Evolutionary conservation across 1,140 invertebrate genomes (phyloP), one percentile per base, ranked within the genome.

Genomic region (Bombyx mandarina): DNA sequence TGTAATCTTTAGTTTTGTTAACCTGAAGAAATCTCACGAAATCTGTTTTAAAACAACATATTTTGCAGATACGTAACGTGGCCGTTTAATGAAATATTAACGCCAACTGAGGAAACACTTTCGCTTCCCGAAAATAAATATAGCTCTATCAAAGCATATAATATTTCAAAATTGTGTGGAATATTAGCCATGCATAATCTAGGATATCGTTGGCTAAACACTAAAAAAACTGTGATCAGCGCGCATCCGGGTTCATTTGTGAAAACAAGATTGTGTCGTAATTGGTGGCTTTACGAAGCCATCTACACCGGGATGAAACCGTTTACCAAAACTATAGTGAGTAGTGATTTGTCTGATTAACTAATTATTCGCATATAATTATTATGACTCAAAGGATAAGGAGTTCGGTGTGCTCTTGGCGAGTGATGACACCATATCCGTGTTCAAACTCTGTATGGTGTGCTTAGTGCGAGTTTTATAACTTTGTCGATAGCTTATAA

Each of bases 221-320:
- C 90, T 45, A 91, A 91, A 1, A 91, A 97, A 22, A 90, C 89
- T 10, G 91, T 94, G 12, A 94, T 96, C 80, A 91, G 93, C 48
- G 86, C 97, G 22, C 97, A 98, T 88, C 97, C 97, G 8, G 97
- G 97, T n/a, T 98, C 98, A 72, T 91, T 98, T 89, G 92, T 98
- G 7, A 93, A 90, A 60, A 93, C 94, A 3, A 88, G 90, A 50
- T 43, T 98, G n/a, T 86, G 91, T 18, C 88, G 94, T 35, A 90
- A 96, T 81, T 98, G 94, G 91, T 98, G 95, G 95, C 67, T 94
- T 0, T 97, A 93, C 58, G 89, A 92, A 67, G 56, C 94, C 0
- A 71, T 97, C 0, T 97, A 95, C 80, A 89, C 90, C 10, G 35
- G 95, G 0, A 94, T 94, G 51, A 88, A 93, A 50, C 97, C 97